Conservation (phyloP, 2,113 vertebrate genomes). For the Cervus canadensis region DNA sequence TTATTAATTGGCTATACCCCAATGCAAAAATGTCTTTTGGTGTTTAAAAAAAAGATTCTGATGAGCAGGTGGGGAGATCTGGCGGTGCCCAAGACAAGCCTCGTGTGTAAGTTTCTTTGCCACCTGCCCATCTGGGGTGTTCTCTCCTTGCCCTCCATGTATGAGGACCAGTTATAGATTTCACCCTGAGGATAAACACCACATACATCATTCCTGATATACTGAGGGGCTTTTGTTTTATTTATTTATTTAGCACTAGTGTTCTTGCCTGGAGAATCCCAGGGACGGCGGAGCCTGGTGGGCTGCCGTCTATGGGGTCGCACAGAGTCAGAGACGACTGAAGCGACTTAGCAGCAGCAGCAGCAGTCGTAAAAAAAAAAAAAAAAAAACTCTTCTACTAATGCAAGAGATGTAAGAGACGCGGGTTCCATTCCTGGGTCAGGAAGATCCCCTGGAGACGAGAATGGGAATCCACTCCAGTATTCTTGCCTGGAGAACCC, state of each 20-base stretch:
- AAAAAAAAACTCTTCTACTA: background rate
- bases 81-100: background rate
- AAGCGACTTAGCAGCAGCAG: too few species aligned
- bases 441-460: background rate
- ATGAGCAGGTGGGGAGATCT: background rate
- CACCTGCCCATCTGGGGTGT: background rate
- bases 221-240: background rate
- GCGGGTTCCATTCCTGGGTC: fast-evolving
- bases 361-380: too few species aligned
- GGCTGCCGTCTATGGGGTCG: too few species aligned
- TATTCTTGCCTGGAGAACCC: background rate
- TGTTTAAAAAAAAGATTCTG: background rate
- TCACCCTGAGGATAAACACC: background rate
- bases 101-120: background rate
- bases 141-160: background rate
- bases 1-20: background rate
- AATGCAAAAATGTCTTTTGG: background rate
- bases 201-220: background rate
- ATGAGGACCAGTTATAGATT: background rate
- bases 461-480: background rate
- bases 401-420: background rate
- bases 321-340: too few species aligned
- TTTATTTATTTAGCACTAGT: background rate
- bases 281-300: too few species aligned
- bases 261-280: too few species aligned